Evolutionary conservation across 2,113 vertebrate species (phyloP).

Genomic region (Otis tarda): DNA sequence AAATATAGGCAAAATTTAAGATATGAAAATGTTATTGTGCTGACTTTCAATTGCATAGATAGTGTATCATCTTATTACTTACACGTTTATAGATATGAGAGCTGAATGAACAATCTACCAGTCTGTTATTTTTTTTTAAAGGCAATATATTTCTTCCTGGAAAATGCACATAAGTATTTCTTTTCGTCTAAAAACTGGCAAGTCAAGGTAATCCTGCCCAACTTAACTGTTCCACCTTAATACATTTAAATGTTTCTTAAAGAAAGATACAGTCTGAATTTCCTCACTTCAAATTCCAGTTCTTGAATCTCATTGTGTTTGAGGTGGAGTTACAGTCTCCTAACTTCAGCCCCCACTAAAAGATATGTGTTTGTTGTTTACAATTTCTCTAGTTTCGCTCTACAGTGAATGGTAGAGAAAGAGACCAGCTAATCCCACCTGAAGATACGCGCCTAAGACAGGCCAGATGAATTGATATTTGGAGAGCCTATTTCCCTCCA

Average conservation of each 20-base stretch:
- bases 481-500: background rate
- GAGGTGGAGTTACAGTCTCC: background rate
- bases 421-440: background rate
- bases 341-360: background rate
- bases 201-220: background rate
- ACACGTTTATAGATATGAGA: rapidly evolving
- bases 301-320: background rate
- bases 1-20: background rate
- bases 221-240: background rate
- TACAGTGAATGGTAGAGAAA: background rate
- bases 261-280: background rate
- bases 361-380: background rate
- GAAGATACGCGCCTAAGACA: background rate
- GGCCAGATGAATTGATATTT: background rate
- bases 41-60: background rate
- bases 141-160: background rate
- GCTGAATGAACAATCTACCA: background rate
- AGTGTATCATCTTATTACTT: background rate
- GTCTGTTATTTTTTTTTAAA: background rate
- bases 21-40: background rate
- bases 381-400: background rate
- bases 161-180: background rate
- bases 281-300: background rate
- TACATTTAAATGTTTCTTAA: background rate
- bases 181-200: background rate